Percentiles rank a stretch among this genome's conserved stretches.
Evolutionary conservation across 1,140 invertebrate species (phyloP).

Genomic region (Harpegnathos saltator): DNA sequence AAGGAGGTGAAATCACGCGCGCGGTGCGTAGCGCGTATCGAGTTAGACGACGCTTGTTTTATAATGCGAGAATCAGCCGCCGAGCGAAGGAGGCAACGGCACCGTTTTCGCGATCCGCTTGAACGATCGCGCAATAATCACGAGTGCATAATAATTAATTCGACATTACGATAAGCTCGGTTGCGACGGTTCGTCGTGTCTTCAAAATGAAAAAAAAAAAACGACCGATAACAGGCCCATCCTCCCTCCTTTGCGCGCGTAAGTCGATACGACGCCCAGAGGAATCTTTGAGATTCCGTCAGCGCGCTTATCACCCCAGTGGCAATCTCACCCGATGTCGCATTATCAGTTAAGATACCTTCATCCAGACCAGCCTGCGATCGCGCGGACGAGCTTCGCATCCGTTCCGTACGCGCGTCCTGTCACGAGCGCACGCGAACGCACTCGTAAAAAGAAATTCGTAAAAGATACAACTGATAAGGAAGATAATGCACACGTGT

Average conservation of each 20-base stretch:
- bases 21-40: not conserved
- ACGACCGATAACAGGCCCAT: not conserved
- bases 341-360: conserved; percentile 16
- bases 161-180: conserved; percentile 1
- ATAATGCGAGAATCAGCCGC: conserved; percentile 3
- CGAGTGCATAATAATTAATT: not conserved
- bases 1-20: not conserved
- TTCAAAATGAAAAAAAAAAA: no score
- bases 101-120: conserved; percentile 12
- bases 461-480: conserved; percentile 44
- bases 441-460: conserved; percentile 23
- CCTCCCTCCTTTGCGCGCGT: not conserved
- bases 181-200: not conserved
- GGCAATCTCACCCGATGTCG: not conserved
- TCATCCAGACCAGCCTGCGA: conserved; percentile 35
- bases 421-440: conserved; percentile 46
- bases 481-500: conserved; percentile 73
- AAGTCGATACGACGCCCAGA: not conserved
- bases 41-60: not conserved
- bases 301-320: not conserved
- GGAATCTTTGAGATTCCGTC: not conserved
- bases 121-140: conserved; percentile 3
- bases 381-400: conserved; percentile 27
- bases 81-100: not conserved
- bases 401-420: conserved; percentile 56